Base-by-base conservation (phyloP, 2,888 invertebrate genomes). In the Andrena praecox region DNA sequence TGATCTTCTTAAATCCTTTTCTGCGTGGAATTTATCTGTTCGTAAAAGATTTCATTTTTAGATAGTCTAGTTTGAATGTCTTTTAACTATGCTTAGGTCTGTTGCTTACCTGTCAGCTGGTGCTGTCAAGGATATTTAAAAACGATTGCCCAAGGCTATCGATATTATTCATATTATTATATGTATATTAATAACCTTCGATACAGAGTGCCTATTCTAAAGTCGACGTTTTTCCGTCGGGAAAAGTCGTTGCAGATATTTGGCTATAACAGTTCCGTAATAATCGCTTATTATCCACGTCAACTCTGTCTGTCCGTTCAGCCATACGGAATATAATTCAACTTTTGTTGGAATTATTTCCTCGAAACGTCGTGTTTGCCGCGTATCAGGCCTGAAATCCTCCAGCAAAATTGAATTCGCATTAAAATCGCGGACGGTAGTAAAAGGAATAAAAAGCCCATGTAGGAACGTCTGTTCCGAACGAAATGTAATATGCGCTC, bases 271-370 rank as follows among this genome's bases (percentile, higher is more conserved):
- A 62, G 35, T 66, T 77, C 48, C 8, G 42, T 52, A 62, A 54
- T 48, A 73, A 73, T 73, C 33, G 73, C 73, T 16, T 63, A 62
- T 77, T 73, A 54, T 73, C 62, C 52, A 31, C 60, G 66, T 64
- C 48, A 67, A 50, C 29, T 62, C 29, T 29, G 66, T 72, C 42
- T 60, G 50, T 50, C 66, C 62, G 52, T 64, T 72, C 56, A 72
- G 31, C 42, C 50, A 29, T n/a, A 42, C 63, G 24, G n/a, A 42
- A 54, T 62, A 35, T 52, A 52, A 71, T 60, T 62, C 59, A 70
- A 71, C 64, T 71, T 77, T 71, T 35, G 20, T 33, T 31, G 59
- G 24, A 50, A 24, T 50, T 54, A 56, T 77, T 56, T 1, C 62
- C 69, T 7, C 31, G 48, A 10, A 59, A 59, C 10, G 24, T 16